Evolutionary conservation across 2,797 vertebrate genomes (phyloP).

Genomic region (Anguilla marmorata): DNA sequence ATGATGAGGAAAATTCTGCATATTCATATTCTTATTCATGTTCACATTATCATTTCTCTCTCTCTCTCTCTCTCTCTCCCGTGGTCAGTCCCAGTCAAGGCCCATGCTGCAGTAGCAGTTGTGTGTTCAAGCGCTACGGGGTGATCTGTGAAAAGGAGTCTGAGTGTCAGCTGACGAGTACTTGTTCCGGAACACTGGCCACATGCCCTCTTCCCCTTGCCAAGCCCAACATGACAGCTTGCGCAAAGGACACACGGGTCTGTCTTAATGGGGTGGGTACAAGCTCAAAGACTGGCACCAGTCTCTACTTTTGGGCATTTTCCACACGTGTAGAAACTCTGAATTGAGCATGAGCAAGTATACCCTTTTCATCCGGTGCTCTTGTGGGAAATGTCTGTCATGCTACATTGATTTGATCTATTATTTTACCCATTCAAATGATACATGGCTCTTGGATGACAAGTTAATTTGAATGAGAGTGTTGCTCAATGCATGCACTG

Average conservation of each 20-base stretch:
- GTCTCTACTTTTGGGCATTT: neutral
- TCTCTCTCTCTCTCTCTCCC: conserved; percentile 24
- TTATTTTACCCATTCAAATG: conserved; percentile 10
- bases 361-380: neutral
- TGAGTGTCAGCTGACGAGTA: conserved; percentile 66
- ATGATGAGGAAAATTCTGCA: neutral
- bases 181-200: conserved; percentile 67
- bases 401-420: conserved; percentile 21
- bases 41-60: neutral
- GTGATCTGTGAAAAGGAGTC: conserved; percentile 68
- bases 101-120: conserved; percentile 69
- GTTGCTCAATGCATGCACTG: conserved; percentile 22
- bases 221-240: conserved; percentile 75
- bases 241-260: conserved; percentile 69
- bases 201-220: conserved; percentile 63
- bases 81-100: conserved; percentile 77
- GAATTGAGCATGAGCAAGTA: neutral
- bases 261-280: conserved; percentile 76
- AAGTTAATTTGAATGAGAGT: conserved; percentile 34
- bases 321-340: neutral
- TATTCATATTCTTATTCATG: neutral
- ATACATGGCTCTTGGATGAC: conserved; percentile 18
- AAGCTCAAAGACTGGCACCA: neutral
- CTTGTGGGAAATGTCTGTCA: conserved; percentile 5
- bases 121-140: conserved; percentile 60